Conservation (phyloP, 2,888 invertebrate species). For the Athalia rosae region DNA sequence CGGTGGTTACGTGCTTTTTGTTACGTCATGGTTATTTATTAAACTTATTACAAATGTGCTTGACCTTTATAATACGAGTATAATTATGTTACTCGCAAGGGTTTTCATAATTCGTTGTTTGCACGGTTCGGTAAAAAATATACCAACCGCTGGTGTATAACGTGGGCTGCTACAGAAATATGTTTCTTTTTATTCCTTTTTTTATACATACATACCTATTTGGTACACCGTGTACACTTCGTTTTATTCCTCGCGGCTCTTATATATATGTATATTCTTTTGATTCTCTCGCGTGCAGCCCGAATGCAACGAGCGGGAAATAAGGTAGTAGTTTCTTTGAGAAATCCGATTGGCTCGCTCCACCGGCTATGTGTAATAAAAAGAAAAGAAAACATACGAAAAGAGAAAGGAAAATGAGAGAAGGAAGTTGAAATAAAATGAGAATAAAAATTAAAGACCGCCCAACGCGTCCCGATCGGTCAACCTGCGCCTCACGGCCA, state of each 20-base stretch:
- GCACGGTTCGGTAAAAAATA: too few relatives aligned
- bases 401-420: constrained; percentile 1
- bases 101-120: too few relatives aligned
- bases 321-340: constrained; percentile 11
- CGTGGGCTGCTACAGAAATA: not conserved
- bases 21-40: too few relatives aligned
- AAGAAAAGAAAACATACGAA: not conserved
- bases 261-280: not conserved
- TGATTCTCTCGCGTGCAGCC: not conserved
- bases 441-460: constrained; percentile 19
- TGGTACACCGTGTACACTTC: not conserved
- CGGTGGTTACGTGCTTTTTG: too few relatives aligned
- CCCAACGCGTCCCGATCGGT: constrained; percentile 26
- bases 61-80: too few relatives aligned
- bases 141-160: not conserved
- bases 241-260: not conserved
- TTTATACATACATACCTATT: not conserved
- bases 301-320: too few relatives aligned
- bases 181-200: not conserved
- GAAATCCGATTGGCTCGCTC: constrained; percentile 17
- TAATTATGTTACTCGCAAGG: too few relatives aligned
- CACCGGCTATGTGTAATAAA: not conserved
- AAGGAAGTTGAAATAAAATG: constrained; percentile 1
- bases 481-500: constrained; percentile 4
- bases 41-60: too few relatives aligned